Evolutionary conservation across 2,888 invertebrate genomes (phyloP), one percentile per base, ranked within the genome.

Genomic region (Stictocephala bisonia): DNA sequence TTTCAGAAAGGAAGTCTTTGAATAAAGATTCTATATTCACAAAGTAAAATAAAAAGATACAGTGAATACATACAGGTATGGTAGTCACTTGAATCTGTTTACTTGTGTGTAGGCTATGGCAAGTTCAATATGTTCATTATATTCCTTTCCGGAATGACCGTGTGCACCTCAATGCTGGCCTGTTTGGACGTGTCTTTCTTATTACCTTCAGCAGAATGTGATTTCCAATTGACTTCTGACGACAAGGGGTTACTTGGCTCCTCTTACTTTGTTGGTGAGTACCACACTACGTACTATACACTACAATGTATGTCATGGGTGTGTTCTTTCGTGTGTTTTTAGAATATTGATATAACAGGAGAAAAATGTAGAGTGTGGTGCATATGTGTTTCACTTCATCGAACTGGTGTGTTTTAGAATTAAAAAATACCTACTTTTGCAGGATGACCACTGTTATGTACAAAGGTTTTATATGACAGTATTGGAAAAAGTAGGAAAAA

Each of bases 211-310:
- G 60, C 73, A 24, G 68, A 73, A 60, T 73, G 73, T 44, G 73
- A 73, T 18, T 41, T 73, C 11, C 31, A 70, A n/a, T 48, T 73
- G 4, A 41, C 69, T 20, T 64, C 69, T 15, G 26, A 64, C 13
- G 73, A 70, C 53, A 70, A 64, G 29, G 73, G 73, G 9, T 27
- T 58, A 24, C 44, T 73, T 22, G 29, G 50, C 22, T 60, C 70
- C 11, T 58, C 73, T 6, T 68, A 68, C 29, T 73, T 73, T 69
- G 53, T 73, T 22, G 73, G 73, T 73, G 66, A 18, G 68, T 26
- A 40, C 9, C 7, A 13, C 13, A 11, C 1, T 31, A 18, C 18
- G 24, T 26, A 24, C 13, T 11, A n/a, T n/a, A n/a, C n/a, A n/a
- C 3, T 13, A 48, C 13, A 11, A 1, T 11, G 22, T 48, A 2